Evolutionary conservation across 2,797 vertebrate species (phyloP).

Genomic region (Hippopotamyrus pictus): DNA sequence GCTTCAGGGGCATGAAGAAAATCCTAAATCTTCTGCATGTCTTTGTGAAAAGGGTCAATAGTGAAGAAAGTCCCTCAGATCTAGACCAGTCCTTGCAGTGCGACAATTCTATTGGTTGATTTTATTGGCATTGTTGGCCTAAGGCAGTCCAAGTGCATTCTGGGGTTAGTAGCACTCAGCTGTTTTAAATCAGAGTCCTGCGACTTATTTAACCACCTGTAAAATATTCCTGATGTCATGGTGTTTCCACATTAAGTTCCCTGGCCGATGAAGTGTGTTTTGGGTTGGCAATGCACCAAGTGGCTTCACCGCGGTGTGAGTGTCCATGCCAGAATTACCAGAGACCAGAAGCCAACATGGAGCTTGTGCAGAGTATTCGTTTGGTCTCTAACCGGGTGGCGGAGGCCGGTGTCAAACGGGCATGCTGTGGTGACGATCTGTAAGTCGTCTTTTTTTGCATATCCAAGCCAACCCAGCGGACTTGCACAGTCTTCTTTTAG

Average conservation of each 20-base stretch:
- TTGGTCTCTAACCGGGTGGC: neutral
- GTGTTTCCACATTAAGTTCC: neutral
- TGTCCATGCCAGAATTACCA: neutral
- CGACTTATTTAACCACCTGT: neutral
- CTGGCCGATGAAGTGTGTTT: neutral
- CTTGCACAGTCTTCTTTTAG: neutral
- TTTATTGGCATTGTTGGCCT: neutral
- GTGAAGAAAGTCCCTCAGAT: neutral
- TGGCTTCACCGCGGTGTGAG: neutral
- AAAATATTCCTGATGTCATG: neutral
- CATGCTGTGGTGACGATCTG: neutral
- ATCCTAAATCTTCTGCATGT: neutral
- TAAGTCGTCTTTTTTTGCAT: neutral
- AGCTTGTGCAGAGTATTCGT: neutral
- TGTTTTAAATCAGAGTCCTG: neutral
- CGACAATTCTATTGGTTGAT: neutral
- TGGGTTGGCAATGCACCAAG: neutral
- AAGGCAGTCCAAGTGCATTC: neutral
- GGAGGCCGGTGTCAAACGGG: neutral
- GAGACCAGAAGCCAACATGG: neutral
- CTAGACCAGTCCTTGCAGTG: neutral
- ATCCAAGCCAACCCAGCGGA: neutral
- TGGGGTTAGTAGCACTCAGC: neutral
- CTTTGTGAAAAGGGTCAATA: neutral
- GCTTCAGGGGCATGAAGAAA: neutral